Conservation (phyloP, 1,140 invertebrate genomes). For the Triops cancriformis region DNA sequence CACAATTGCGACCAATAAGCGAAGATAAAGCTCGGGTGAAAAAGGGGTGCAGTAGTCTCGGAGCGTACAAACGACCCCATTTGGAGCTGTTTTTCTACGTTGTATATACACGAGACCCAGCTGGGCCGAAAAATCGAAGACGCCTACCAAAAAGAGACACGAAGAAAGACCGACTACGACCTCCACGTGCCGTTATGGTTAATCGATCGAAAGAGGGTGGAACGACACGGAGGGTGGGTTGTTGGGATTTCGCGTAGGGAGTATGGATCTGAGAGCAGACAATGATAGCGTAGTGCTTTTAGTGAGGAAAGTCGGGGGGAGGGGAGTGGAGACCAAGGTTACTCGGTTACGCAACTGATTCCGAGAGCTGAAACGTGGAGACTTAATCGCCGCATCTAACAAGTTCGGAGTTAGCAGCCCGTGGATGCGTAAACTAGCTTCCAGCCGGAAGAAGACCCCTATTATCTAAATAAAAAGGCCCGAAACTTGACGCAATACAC, state of each 20-base stretch:
- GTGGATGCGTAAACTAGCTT: background rate
- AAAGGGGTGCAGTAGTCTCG: background rate
- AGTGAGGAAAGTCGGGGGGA: background rate
- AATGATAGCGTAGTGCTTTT: background rate
- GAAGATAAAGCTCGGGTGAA: background rate
- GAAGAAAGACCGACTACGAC: constrained; percentile 8
- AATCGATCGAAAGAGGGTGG: background rate
- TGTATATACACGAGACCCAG: background rate
- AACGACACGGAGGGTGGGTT: background rate
- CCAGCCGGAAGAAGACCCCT: background rate
- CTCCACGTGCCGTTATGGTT: constrained; percentile 12
- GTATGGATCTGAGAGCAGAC: background rate
- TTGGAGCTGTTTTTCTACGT: background rate
- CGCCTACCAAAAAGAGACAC: background rate
- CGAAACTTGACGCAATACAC: background rate
- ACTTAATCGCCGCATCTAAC: background rate
- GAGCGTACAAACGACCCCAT: background rate
- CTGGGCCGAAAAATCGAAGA: constrained; percentile 5
- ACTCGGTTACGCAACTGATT: constrained; percentile 4
- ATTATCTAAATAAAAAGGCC: background rate
- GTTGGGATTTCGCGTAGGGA: constrained; percentile 8
- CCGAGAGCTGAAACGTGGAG: background rate
- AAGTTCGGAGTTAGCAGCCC: background rate
- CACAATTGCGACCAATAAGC: background rate
- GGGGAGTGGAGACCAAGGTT: background rate